Base-by-base conservation (phyloP, 2,888 invertebrate species). In the Petrolisthes cinctipes region DNA sequence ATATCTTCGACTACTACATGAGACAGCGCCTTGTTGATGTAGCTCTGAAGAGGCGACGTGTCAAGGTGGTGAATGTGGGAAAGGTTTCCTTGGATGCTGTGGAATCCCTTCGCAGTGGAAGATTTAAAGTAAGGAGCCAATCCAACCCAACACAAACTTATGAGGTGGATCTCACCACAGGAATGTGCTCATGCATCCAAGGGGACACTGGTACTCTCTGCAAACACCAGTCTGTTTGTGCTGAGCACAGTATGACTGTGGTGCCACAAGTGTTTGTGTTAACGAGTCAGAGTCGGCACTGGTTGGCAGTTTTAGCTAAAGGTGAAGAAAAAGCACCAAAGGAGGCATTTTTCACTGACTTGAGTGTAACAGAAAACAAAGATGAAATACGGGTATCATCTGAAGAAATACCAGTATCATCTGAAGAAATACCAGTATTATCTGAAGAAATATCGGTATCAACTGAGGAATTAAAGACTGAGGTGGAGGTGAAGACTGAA, bases 161-260 rank as follows among this genome's bases (percentile, higher is more conserved):
- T n/a, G n/a, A n/a, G n/a, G n/a, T n/a, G n/a, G n/a, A n/a, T n/a
- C n/a, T n/a, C n/a, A n/a, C n/a, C n/a, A n/a, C n/a, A n/a, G n/a
- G n/a, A n/a, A n/a, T n/a, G n/a, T n/a, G n/a, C n/a, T n/a, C n/a
- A n/a, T n/a, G n/a, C n/a, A n/a, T n/a, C n/a, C 14, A 76, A 76
- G 76, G 53, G n/a, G 53, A 76, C 14, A 76, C 11, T 76, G 53
- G 76, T 76, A 54, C 51, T 11, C 4, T 76, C 53, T 76, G 76
- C 76, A 76, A 51, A 76, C 76, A 76, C 17, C 76, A 76, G 53
- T 17, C 76, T 76, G 76, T n/a, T 17, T 80, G 80, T 80, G 80
- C 80, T 20, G 57, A 80, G 14, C n/a, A n/a, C n/a, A n/a, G n/a
- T n/a, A n/a, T n/a, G n/a, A n/a, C n/a, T n/a, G n/a, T n/a, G n/a